These are phyloP conservation scores for Nannoperca obscura DNA, from an alignment of 2,797 vertebrate genomes.

Conservation along the genomic window DNA sequence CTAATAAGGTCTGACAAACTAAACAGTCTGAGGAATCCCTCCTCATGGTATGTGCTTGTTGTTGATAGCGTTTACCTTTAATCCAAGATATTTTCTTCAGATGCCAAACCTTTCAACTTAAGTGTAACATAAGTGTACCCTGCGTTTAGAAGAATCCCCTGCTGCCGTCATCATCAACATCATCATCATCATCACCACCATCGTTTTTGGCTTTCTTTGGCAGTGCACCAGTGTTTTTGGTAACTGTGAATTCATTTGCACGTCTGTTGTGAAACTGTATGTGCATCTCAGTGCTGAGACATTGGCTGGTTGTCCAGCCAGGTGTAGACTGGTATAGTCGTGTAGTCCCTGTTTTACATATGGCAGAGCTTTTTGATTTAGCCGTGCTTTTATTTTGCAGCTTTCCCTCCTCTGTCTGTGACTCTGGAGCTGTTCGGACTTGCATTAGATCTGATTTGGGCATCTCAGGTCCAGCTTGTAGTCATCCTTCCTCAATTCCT, in stretches of 20 bases:
- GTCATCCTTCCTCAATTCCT: constrained; percentile 37
- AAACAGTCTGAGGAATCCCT: neutral
- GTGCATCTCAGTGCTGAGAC: neutral
- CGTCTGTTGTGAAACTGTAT: neutral
- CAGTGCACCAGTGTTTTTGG: neutral
- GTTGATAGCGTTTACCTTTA: neutral
- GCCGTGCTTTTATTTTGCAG: neutral
- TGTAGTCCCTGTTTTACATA: too few relatives aligned
- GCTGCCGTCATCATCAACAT: neutral
- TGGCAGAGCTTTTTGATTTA: neutral
- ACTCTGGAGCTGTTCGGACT: constrained; percentile 42
- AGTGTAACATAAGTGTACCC: neutral
- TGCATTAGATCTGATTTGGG: constrained; percentile 34
- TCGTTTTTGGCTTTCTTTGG: constrained; percentile 13
- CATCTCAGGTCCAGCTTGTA: constrained; percentile 27
- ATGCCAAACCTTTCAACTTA: constrained; percentile 1
- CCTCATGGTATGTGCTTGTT: neutral
- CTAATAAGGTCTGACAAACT: too few relatives aligned
- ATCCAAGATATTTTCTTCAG: neutral
- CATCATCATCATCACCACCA: constrained; percentile 12
- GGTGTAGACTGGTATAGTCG: neutral
- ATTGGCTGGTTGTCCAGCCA: neutral
- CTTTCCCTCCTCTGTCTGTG: neutral
- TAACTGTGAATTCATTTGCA: neutral
- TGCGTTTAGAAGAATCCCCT: neutral